phyloP scores from a whole-genome alignment of 1,140 invertebrate genomes.

The Coenobita brevimanus region DNA sequence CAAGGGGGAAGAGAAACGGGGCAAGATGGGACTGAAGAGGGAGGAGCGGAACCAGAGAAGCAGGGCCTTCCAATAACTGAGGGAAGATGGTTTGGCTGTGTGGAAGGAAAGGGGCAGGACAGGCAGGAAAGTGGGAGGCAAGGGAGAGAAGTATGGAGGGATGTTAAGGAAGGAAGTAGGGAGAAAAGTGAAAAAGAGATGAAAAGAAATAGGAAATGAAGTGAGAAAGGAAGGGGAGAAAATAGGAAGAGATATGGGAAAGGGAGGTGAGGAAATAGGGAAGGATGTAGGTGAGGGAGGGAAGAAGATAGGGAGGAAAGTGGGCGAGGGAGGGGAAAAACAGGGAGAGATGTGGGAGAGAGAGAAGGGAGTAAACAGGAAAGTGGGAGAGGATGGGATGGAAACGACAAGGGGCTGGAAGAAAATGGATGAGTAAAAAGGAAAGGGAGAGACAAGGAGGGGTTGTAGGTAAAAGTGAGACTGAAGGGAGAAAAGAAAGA shows the following conservation, averaged over 20 bases:
- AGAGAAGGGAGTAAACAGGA: background rate
- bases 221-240: background rate
- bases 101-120: background rate
- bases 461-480: background rate
- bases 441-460: background rate
- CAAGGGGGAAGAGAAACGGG: background rate
- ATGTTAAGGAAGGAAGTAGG: background rate
- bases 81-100: background rate
- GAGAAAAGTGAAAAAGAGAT: background rate
- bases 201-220: background rate
- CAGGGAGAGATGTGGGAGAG: too few species aligned
- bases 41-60: constrained; percentile 30
- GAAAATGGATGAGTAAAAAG: background rate
- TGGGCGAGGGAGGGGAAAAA: too few species aligned
- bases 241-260: background rate
- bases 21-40: constrained; percentile 50
- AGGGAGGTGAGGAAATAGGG: background rate
- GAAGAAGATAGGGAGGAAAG: too few species aligned
- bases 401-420: too few species aligned
- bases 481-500: background rate
- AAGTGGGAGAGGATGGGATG: too few species aligned
- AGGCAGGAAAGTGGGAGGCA: background rate
- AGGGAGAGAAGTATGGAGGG: background rate
- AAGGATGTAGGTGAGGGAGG: too few species aligned
- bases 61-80: background rate